Base-by-base conservation (phyloP, 1,140 invertebrate species). In the Latrodectus geometricus region DNA sequence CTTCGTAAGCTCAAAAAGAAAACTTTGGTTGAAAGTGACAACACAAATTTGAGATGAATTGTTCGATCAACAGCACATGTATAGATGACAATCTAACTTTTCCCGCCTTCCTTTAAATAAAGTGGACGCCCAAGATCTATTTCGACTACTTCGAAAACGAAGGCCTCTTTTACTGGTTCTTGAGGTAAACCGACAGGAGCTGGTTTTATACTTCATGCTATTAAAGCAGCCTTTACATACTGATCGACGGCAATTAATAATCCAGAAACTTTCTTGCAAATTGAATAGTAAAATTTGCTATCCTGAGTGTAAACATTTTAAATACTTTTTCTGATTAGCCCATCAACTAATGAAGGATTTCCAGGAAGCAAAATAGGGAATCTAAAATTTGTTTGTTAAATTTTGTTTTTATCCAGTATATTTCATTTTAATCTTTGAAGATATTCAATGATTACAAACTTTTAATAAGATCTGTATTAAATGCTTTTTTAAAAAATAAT, bases 241-340 rank as follows among this genome's bases (percentile, higher is more conserved):
- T 11, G 11, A 12, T 79, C 66, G 35, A 48, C 65, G 17, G 2
- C 66, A n/a, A 69, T 50, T 69, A 50, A 69, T 4, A 21, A 70
- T 50, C 49, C 77, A 79, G 8, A 52, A 69, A n/a, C 20, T 79
- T 23, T 79, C 48, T 79, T 48, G 23, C 48, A 68, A 68, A 68
- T 14, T 68, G 9, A 48, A 50, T 9, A 79, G 23, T 17, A 68
- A 48, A 69, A 79, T 78, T 61, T 78, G 76, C n/a, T 49, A 0
- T 78, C 17, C 48, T 20, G 65, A 17, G 21, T 52, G 23, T 12
- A 23, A 50, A n/a, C 17, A 49, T 68, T 69, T 35, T 8, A 66
- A 20, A 78, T 79, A 35, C 61, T 8, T 48, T 21, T 69, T 52
- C 9, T 52, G 17, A 69, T 48, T 35, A 68, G 23, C 61, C 35